phyloP scores from a whole-genome alignment of 2,888 invertebrate genomes.

The Tolmerus cingulatus region DNA sequence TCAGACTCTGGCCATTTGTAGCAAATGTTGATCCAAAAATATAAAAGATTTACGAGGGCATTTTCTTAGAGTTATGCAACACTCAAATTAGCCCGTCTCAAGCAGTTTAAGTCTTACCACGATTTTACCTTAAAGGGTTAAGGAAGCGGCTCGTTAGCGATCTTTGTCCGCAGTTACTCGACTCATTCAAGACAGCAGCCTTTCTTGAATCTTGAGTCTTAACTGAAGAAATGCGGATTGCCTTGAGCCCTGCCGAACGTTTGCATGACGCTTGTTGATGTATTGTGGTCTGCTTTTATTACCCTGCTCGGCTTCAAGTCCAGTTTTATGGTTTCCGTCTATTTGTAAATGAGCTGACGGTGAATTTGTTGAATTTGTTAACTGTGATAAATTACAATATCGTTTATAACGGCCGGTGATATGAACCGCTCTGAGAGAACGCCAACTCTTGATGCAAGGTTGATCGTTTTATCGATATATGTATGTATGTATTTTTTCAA shows the following conservation, averaged over 20 bases:
- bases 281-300: constrained; percentile 6
- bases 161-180: not conserved
- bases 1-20: not conserved
- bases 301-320: constrained; percentile 12
- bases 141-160: constrained; percentile 5
- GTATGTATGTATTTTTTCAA: not conserved
- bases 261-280: not conserved
- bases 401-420: not conserved
- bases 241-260: constrained; percentile 15
- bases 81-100: not conserved
- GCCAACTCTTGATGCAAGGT: not conserved
- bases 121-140: constrained; percentile 2
- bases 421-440: not conserved
- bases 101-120: not conserved
- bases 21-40: not conserved
- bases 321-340: constrained; percentile 29
- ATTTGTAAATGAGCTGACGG: constrained; percentile 16
- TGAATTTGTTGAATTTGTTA: constrained; percentile 30
- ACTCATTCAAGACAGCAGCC: not conserved
- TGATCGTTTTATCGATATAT: not conserved
- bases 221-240: constrained; percentile 9
- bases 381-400: constrained; percentile 26
- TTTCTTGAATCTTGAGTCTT: not conserved
- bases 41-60: not conserved
- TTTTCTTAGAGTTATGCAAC: not conserved